A percentile compares a stretch with the other conserved stretches of the same genome.
Evolutionary conservation across 2,113 vertebrate genomes (phyloP).

Genomic region (Panurus biarmicus): DNA sequence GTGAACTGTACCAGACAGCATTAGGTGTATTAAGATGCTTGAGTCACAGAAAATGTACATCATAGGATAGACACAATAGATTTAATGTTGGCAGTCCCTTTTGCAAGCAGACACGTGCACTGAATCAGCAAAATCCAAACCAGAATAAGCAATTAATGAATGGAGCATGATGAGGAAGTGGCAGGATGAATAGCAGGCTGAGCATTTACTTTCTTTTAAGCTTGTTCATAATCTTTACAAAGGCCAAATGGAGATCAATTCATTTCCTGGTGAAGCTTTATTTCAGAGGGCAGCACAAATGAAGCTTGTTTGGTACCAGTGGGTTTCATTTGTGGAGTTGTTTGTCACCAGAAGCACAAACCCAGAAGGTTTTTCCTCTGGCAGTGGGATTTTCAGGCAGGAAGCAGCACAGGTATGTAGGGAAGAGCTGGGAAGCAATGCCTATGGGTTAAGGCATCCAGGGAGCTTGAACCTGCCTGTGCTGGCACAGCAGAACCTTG

Average conservation of each 20-base stretch:
- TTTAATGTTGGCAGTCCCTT: constrained; percentile 26
- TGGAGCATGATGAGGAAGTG: constrained; percentile 33
- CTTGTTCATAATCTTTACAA: constrained; percentile 14
- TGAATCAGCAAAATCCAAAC: constrained; percentile 24
- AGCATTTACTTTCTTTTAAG: neutral
- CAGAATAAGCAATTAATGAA: constrained; percentile 40
- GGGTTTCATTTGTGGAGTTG: neutral
- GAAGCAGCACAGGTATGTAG: neutral
- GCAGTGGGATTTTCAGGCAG: neutral
- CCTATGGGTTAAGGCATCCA: neutral
- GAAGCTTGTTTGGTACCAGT: neutral
- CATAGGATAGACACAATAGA: neutral
- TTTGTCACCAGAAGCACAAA: neutral
- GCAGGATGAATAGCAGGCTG: neutral
- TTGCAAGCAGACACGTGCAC: neutral
- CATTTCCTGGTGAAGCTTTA: constrained; percentile 16
- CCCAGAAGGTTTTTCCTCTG: neutral
- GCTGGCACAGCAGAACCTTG: neutral
- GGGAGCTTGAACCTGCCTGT: neutral
- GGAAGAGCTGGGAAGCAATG: neutral
- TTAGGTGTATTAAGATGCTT: neutral
- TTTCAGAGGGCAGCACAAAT: neutral
- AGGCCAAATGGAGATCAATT: constrained; percentile 30
- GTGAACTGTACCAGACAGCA: neutral
- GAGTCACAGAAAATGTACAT: neutral